A percentile compares a stretch with the other conserved stretches of the same genome.
These are phyloP conservation scores for Cataglyphis rosenhaueri DNA, from an alignment of 2,888 invertebrate species.

Conservation along the genomic window DNA sequence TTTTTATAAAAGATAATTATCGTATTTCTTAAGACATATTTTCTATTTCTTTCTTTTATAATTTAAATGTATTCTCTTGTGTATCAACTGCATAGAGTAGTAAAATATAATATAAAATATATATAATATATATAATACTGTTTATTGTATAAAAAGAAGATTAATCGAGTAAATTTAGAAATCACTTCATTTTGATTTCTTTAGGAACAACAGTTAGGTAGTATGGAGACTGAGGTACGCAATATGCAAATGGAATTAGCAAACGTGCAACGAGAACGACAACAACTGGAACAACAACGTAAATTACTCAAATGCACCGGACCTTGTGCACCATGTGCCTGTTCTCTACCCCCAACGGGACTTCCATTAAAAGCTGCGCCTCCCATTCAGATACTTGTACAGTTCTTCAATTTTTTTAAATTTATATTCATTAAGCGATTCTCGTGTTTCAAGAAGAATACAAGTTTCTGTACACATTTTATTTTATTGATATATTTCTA, in stretches of 20 bases:
- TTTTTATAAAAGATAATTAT: conserved; percentile 8
- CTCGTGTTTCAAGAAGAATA: conserved; percentile 17
- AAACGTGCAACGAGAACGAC: conserved; percentile 86
- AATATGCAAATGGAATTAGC: conserved; percentile 87
- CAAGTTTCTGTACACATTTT: not conserved
- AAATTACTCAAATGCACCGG: conserved; percentile 82
- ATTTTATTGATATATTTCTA: conserved; percentile 41
- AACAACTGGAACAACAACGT: conserved; percentile 86
- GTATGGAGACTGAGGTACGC: conserved; percentile 88
- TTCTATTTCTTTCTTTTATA: not conserved
- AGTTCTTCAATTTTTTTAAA: conserved; percentile 38
- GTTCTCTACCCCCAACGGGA: conserved; percentile 71
- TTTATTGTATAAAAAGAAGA: not conserved
- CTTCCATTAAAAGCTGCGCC: conserved; percentile 50
- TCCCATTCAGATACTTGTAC: conserved; percentile 71
- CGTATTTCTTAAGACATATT: not conserved
- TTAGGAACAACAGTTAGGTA: conserved; percentile 88
- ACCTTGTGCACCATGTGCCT: conserved; percentile 81
- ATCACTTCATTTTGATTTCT: conserved; percentile 16
- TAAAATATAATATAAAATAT: not conserved
- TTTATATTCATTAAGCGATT: conserved; percentile 53
- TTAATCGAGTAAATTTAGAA: not conserved
- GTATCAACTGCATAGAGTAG: not conserved
- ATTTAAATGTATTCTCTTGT: not conserved
- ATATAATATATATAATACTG: not conserved